Base-by-base conservation (phyloP, 1,140 invertebrate species). In the Bacillus rossius region DNA sequence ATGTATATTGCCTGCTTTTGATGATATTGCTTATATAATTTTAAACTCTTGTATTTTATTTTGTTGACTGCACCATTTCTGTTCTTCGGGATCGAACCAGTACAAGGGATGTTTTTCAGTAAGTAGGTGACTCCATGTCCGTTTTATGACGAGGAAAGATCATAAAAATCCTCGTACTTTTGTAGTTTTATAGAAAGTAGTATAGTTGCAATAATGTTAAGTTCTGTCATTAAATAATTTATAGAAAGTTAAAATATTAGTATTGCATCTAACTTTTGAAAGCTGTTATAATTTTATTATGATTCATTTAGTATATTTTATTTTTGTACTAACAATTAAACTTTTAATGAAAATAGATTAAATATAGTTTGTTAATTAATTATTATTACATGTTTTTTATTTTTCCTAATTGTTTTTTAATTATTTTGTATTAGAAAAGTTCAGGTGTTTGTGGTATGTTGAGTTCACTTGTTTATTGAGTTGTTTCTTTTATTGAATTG, bases 101-200 rank as follows among this genome's bases (percentile, higher is more conserved):
- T 77, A 76, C 75, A 82, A 87, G 84, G 85, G 84, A 85, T 86
- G 85, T 83, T 85, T 84, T 81, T 79, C 82, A 84, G 87, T 89
- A 88, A 89, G 87, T 88, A 87, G 83, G 77, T 66, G 59, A 64
- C 55, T 26, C 55, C 55, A 57, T 57, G n/a, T 57, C 41, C 43
- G 55, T 57, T 16, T 49, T 16, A 26, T 48, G 49, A 48, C 41
- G 20, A 22, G 41, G 55, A 49, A 57, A 34, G 42, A 37, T 17
- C 26, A 20, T 41, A 41, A 53, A 41, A 42, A 40, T 20, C 16
- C 16, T 57, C 22, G 43, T 48, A 26, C 22, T 47, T 48, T 16
- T 19, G 45, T 57, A 49, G 47, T 57, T 20, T 26, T 57, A 48
- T 57, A 49, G 38, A 34, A 48, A 57, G 55, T 57, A 57, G 55